Conservation (phyloP, 2,797 vertebrate species). For the Heterohyrax brucei region DNA sequence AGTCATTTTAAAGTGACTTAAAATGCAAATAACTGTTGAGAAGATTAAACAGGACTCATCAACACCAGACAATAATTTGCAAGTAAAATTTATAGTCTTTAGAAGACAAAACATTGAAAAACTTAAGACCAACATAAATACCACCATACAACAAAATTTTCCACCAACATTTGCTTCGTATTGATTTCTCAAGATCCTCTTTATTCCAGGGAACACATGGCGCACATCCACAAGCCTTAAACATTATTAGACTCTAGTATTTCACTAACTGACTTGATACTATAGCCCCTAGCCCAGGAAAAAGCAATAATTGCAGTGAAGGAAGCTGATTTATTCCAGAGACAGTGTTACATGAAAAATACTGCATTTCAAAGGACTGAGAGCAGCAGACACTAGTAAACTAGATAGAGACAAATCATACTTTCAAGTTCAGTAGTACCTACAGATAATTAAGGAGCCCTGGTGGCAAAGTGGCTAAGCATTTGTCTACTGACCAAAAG, state of each 20-base stretch:
- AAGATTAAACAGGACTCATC: conserved; percentile 55
- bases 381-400: conserved; percentile 34
- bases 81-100: conserved; percentile 71
- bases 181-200: conserved; percentile 54
- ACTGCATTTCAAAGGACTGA: conserved; percentile 57
- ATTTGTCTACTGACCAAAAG: background rate
- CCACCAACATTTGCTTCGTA: conserved; percentile 54
- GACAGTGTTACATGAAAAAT: conserved; percentile 54
- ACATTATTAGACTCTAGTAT: conserved; percentile 6
- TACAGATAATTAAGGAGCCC: background rate
- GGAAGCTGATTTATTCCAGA: conserved; percentile 31
- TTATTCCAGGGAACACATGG: conserved; percentile 36
- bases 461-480: background rate
- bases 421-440: conserved; percentile 63
- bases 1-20: conserved; percentile 63
- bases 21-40: conserved; percentile 57
- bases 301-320: conserved; percentile 67
- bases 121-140: conserved; percentile 37
- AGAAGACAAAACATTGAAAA: conserved; percentile 67
- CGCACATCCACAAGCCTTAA: conserved; percentile 51
- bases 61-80: conserved; percentile 60
- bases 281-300: conserved; percentile 39
- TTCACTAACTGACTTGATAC: conserved; percentile 58
- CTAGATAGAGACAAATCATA: conserved; percentile 11
- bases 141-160: conserved; percentile 33